Evolutionary conservation across 92 coral and sea anemone genomes (phyloP), one percentile per base, ranked within the genome.

Genomic region (Desmophyllum pertusum): DNA sequence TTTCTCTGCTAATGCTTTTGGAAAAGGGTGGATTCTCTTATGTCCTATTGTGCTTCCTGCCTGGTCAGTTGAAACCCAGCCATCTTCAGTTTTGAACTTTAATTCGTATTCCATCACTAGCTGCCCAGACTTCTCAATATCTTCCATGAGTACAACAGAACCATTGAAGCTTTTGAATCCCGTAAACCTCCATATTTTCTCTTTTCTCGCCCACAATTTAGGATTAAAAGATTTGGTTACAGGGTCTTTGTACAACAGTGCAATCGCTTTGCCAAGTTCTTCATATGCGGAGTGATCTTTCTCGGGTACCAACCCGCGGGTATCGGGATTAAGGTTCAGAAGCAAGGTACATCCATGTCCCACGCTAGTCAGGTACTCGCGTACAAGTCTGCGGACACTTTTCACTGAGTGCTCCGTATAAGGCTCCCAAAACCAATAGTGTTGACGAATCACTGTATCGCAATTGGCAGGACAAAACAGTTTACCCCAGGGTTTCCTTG

Each of bases 341-440:
- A 91, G 85, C 78, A 93, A 70, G 11, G 92, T 93, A 73, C 97
- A 93, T 15, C 97, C 97, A 78, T 92, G 89, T 6, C 97, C 97
- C 35, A 93, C 97, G 50, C 97, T 93, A 5, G 95, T 93, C 15
- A 93, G 85, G 65, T 93, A 93, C 53, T 91, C 91, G 30, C 81
- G 91, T 3, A 93, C 66, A 78, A 91, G 85, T 21, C 78, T 87
- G 35, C 65, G 76, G 76, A 76, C 70, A 39, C 87, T 83, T 81
- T 94, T 94, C 27, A 94, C 78, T 13, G 77, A 68, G 80, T 87
- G 48, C 52, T 89, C 95, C 40, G 98, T 94, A 31, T 37, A 79
- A 30, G 90, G 88, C n/a, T 85, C 40, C 95, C 95, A 94, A 79
- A 94, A 94, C 98, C 98, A 94, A 79, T 75, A 84, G 84, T 94